Percentiles rank a stretch among this genome's conserved stretches.
Evolutionary conservation across 2,797 vertebrate genomes (phyloP).

Genomic region (Arctocebus calabarensis): DNA sequence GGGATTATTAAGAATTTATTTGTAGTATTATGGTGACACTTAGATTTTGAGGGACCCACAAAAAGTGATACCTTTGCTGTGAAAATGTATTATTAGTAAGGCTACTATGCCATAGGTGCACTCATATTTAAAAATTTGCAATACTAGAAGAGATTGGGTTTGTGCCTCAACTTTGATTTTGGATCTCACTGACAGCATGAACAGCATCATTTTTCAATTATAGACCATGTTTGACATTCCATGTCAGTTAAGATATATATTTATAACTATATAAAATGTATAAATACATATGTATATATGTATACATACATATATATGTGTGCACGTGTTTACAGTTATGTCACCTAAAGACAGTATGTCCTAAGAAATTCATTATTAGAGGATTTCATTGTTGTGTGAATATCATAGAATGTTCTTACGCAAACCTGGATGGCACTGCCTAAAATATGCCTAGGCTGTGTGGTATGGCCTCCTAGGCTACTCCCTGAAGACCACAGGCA

Average conservation of each 20-base stretch:
- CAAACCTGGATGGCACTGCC: not conserved
- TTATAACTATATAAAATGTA: not conserved
- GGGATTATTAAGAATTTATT: constrained; percentile 59
- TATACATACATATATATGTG: not conserved
- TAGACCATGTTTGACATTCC: not conserved
- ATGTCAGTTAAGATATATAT: not conserved
- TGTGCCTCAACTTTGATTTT: not conserved
- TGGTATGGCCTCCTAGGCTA: not conserved
- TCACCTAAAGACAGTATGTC: not conserved
- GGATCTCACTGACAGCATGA: not conserved
- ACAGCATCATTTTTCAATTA: not conserved
- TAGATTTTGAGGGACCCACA: constrained; percentile 5
- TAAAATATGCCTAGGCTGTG: not conserved
- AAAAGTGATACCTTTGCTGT: not conserved
- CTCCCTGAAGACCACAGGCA: not conserved
- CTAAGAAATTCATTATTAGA: not conserved
- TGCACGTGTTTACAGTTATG: not conserved
- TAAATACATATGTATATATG: not conserved
- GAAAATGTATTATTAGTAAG: constrained; percentile 23
- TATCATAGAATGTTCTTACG: not conserved
- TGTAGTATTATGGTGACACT: constrained; percentile 54
- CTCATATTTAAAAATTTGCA: not conserved
- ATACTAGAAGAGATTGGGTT: not conserved
- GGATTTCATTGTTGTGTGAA: not conserved
- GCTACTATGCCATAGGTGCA: not conserved